A percentile compares a stretch with the other conserved stretches of the same genome.
Conservation (phyloP, 2,113 vertebrate species). For the Carettochelys insculpta region DNA sequence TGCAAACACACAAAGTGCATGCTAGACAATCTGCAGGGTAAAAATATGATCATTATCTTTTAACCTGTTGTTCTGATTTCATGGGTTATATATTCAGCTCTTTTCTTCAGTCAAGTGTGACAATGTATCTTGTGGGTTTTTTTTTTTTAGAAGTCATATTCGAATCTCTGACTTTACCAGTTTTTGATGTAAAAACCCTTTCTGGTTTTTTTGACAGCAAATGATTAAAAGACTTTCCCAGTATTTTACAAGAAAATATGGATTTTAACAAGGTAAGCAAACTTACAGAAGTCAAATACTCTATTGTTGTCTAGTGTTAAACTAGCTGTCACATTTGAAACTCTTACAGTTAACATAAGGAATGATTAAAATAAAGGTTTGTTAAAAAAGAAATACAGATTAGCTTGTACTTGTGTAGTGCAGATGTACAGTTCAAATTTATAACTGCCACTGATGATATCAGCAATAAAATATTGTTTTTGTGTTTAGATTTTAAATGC, state of each 20-base stretch:
- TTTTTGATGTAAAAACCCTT: conserved; percentile 60
- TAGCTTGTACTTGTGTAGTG: conserved; percentile 64
- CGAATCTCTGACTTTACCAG: conserved; percentile 49
- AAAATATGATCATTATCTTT: not conserved
- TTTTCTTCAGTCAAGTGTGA: conserved; percentile 6
- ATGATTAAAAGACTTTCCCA: conserved; percentile 71
- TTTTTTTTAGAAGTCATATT: not conserved
- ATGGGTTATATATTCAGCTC: not conserved
- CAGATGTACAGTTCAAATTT: conserved; percentile 75
- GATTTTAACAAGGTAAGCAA: conserved; percentile 75
- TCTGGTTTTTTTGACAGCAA: conserved; percentile 71
- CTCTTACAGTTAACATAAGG: conserved; percentile 68
- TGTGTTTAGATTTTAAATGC: conserved; percentile 60
- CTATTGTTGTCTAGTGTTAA: conserved; percentile 69
- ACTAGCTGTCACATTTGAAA: conserved; percentile 77
- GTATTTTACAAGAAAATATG: conserved; percentile 75
- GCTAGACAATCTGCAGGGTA: not conserved
- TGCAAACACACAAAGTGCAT: rapidly evolving
- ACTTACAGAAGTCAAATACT: conserved; percentile 74
- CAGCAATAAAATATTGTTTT: conserved; percentile 69
- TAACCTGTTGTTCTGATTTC: not conserved
- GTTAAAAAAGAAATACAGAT: conserved; percentile 76
- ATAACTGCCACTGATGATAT: conserved; percentile 70
- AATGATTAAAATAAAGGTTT: conserved; percentile 75
- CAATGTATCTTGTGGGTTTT: conserved; percentile 10